phyloP scores from a whole-genome alignment of 1,140 invertebrate species.

The Psix sp. region DNA sequence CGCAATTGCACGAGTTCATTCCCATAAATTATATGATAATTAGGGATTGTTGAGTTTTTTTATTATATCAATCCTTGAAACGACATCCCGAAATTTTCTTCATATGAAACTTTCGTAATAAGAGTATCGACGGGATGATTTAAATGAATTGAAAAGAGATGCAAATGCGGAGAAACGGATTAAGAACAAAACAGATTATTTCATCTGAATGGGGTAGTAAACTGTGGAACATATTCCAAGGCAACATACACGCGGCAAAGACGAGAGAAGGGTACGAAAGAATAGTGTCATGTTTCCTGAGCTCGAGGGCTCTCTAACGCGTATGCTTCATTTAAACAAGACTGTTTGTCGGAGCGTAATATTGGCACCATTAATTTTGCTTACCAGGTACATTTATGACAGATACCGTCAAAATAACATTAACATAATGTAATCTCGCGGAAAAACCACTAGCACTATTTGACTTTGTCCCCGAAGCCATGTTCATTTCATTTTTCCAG shows the following conservation, averaged over 20 bases:
- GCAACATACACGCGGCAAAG: slow-evolving; percentile 51
- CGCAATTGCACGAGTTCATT: slow-evolving; percentile 27
- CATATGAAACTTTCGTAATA: slow-evolving; percentile 23
- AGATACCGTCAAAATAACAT: slow-evolving; percentile 44
- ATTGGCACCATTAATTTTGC: slow-evolving; percentile 60
- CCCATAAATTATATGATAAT: slow-evolving; percentile 37
- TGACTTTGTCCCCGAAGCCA: no score
- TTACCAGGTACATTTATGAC: slow-evolving; percentile 39
- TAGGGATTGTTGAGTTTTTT: slow-evolving; percentile 14
- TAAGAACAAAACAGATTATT: slow-evolving; percentile 59
- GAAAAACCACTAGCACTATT: not conserved
- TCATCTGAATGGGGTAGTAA: slow-evolving; percentile 52
- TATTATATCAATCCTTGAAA: not conserved
- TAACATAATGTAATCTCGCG: slow-evolving; percentile 32
- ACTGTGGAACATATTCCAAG: slow-evolving; percentile 43
- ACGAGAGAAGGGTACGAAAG: slow-evolving; percentile 58
- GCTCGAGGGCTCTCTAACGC: slow-evolving; percentile 54
- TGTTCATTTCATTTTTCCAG: no score
- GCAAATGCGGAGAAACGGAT: slow-evolving; percentile 56
- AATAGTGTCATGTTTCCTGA: slow-evolving; percentile 62
- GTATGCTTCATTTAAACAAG: slow-evolving; percentile 58
- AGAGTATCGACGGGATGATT: slow-evolving; percentile 44
- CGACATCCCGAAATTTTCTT: no score
- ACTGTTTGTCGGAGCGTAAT: slow-evolving; percentile 56
- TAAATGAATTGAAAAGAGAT: slow-evolving; percentile 52